Evolutionary conservation across 2,113 vertebrate genomes (phyloP).

Genomic region (Phasianus colchicus): DNA sequence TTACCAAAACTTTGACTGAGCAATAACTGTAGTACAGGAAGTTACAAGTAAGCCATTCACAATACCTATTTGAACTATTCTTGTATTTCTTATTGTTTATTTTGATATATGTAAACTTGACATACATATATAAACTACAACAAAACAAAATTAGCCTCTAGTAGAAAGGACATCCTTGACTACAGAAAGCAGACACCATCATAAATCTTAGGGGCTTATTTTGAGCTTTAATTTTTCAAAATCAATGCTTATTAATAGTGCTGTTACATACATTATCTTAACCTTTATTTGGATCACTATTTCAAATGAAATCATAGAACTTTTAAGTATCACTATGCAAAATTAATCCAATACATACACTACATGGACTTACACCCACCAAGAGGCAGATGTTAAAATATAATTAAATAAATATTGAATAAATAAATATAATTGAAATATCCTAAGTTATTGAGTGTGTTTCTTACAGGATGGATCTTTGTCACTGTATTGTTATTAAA

Average conservation of each 20-base stretch:
- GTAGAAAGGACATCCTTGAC: not conserved
- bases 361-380: not conserved
- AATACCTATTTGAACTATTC: not conserved
- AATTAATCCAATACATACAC: not conserved
- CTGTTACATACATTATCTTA: not conserved
- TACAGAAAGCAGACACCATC: not conserved
- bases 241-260: accelerated
- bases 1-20: not conserved
- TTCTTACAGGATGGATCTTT: not conserved
- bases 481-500: not conserved
- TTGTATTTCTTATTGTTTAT: not conserved
- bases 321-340: not conserved
- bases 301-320: not conserved
- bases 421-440: not conserved
- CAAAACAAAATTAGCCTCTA: not conserved
- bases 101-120: not conserved
- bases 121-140: not conserved
- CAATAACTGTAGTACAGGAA: not conserved
- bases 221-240: not conserved
- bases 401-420: too few relatives aligned
- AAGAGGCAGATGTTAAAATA: not conserved
- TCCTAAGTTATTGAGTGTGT: not conserved
- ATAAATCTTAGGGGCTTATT: not conserved
- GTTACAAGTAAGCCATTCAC: not conserved
- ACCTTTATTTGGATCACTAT: not conserved